Conservation (phyloP, 2,113 vertebrate species). For the Oncorhynchus mykiss region DNA sequence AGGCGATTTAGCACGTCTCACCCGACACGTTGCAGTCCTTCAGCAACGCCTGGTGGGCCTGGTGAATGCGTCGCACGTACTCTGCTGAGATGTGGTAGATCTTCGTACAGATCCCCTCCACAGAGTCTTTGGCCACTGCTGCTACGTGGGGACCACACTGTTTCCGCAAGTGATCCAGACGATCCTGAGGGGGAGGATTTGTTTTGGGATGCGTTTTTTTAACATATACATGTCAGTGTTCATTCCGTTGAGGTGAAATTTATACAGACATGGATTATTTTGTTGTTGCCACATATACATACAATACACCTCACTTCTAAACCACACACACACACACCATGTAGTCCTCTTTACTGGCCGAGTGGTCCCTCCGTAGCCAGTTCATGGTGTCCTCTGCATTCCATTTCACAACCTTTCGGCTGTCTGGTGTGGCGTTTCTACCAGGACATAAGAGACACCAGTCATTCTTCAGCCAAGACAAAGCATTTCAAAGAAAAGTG, state of each 20-base stretch:
- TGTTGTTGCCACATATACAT: too few relatives aligned
- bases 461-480: neutral
- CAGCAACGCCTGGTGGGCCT: constrained; percentile 87
- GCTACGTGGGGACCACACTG: constrained; percentile 95
- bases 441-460: neutral
- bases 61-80: constrained; percentile 88
- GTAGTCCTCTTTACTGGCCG: constrained; percentile 97
- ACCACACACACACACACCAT: constrained; percentile 58
- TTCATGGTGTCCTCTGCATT: constrained; percentile 98
- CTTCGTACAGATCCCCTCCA: constrained; percentile 98
- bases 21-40: constrained; percentile 86
- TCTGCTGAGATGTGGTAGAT: constrained; percentile 95
- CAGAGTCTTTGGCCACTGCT: constrained; percentile 93
- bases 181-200: constrained; percentile 77
- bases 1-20: constrained; percentile 40
- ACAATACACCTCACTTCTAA: too few relatives aligned
- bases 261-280: too few relatives aligned
- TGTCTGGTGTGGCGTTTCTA: constrained; percentile 95
- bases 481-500: neutral
- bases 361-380: constrained; percentile 95
- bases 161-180: constrained; percentile 91
- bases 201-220: neutral
- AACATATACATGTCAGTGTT: neutral
- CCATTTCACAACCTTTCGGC: constrained; percentile 98
- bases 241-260: neutral